Evolutionary conservation across 2,113 vertebrate species (phyloP).

Genomic region (Gallinago undulata): DNA sequence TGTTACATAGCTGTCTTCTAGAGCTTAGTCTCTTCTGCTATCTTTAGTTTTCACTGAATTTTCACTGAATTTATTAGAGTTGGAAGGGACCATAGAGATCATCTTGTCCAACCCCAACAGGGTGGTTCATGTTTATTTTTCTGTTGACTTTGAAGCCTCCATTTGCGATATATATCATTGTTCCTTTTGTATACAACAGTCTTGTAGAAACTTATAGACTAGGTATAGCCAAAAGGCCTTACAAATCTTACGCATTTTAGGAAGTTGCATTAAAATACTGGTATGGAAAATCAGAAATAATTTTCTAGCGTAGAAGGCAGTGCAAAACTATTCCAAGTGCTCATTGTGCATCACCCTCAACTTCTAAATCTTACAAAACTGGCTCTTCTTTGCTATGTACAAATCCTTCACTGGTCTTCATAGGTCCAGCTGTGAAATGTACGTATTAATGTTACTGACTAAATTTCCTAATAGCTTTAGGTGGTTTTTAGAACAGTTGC

Average conservation of each 20-base stretch:
- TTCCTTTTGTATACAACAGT: not conserved
- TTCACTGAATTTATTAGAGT: no score
- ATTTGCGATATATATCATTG: not conserved
- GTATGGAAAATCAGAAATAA: not conserved
- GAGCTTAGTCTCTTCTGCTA: not conserved
- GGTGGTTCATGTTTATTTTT: conserved; percentile 18
- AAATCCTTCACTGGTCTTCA: not conserved
- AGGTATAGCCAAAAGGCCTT: not conserved
- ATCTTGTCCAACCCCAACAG: no score
- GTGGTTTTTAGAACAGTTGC: not conserved
- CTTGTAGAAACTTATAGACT: not conserved
- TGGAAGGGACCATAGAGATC: no score
- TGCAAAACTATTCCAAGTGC: not conserved
- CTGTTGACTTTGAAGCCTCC: conserved; percentile 4
- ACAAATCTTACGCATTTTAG: not conserved
- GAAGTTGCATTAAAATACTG: not conserved
- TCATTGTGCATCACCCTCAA: not conserved
- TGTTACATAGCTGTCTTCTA: not conserved
- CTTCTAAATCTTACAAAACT: not conserved
- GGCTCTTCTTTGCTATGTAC: not conserved
- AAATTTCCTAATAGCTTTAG: not conserved
- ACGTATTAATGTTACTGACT: not conserved
- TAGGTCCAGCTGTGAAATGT: not conserved
- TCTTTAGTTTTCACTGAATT: not conserved
- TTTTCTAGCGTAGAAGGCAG: not conserved